Evolutionary conservation across 53 echinoderm and acorn worm species (phyloP).

Genomic region (Arbacia lixula): DNA sequence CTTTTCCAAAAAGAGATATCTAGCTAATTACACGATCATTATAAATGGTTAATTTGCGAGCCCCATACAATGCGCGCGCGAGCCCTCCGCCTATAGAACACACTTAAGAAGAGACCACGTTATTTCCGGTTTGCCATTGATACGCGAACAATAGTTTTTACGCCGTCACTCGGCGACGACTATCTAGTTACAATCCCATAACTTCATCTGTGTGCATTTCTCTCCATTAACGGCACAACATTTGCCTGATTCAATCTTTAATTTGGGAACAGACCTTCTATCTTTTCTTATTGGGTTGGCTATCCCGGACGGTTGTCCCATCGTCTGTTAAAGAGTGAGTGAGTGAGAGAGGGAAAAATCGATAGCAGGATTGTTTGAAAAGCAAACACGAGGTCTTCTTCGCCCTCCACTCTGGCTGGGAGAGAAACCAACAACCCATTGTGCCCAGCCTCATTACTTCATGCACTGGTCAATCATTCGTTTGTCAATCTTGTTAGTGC

Average conservation of each 20-base stretch:
- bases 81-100: not conserved
- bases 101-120: not conserved
- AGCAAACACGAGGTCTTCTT: slow-evolving; percentile 29
- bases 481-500: slow-evolving; percentile 55
- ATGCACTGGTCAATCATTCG: not conserved
- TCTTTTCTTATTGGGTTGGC: slow-evolving; percentile 20
- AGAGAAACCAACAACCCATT: no score
- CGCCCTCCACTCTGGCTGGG: no score
- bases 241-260: no score
- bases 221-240: no score
- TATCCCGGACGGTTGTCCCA: slow-evolving; percentile 11
- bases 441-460: not conserved
- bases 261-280: no score
- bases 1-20: slow-evolving; percentile 4
- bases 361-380: slow-evolving; percentile 32
- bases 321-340: no score
- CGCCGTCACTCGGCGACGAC: no score
- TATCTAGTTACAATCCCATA: no score
- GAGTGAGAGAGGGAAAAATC: not conserved
- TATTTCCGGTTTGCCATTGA: slow-evolving; percentile 10
- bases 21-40: slow-evolving; percentile 50
- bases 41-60: not conserved
- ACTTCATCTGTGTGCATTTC: no score
- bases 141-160: slow-evolving; percentile 1
- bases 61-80: not conserved